These are phyloP conservation scores for Neocrepidodera transversa DNA, from an alignment of 2,888 invertebrate genomes.

Conservation along the genomic window DNA sequence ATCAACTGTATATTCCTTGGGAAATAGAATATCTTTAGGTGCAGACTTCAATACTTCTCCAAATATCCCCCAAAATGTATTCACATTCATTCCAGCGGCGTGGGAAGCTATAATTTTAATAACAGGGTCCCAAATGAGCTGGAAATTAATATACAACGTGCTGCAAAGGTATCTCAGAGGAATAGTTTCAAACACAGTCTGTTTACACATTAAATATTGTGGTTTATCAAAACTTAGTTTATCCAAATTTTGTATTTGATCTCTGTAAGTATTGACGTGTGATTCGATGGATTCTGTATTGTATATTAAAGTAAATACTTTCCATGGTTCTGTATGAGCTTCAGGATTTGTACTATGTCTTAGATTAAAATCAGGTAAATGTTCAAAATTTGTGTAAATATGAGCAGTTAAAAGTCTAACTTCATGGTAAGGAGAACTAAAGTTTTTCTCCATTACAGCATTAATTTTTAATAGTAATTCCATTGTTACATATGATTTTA, in stretches of 20 bases:
- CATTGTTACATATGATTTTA: slow-evolving; percentile 61
- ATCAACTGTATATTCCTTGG: slow-evolving; percentile 34
- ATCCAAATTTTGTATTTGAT: slow-evolving; percentile 76
- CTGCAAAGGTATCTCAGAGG: slow-evolving; percentile 83
- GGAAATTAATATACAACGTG: slow-evolving; percentile 82
- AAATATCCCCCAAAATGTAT: slow-evolving; percentile 79
- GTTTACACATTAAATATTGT: slow-evolving; percentile 62
- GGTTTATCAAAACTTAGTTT: slow-evolving; percentile 73
- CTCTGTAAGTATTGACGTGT: slow-evolving; percentile 80
- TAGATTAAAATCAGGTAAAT: slow-evolving; percentile 63
- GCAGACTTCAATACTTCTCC: slow-evolving; percentile 66
- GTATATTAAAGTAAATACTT: slow-evolving; percentile 72
- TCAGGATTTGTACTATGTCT: slow-evolving; percentile 51
- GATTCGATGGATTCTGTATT: slow-evolving; percentile 74
- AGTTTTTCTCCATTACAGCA: slow-evolving; percentile 65
- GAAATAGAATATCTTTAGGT: slow-evolving; percentile 60
- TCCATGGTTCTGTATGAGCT: slow-evolving; percentile 61
- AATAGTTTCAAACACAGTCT: slow-evolving; percentile 68
- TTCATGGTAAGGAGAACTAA: slow-evolving; percentile 73
- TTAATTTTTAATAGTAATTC: slow-evolving; percentile 63
- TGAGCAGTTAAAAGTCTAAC: slow-evolving; percentile 77
- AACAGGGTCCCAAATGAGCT: slow-evolving; percentile 87
- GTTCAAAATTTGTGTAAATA: slow-evolving; percentile 74
- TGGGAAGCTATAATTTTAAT: slow-evolving; percentile 77
- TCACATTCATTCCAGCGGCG: slow-evolving; percentile 67